Conservation (phyloP, 2,888 invertebrate species). For the Platycheirus albimanus region DNA sequence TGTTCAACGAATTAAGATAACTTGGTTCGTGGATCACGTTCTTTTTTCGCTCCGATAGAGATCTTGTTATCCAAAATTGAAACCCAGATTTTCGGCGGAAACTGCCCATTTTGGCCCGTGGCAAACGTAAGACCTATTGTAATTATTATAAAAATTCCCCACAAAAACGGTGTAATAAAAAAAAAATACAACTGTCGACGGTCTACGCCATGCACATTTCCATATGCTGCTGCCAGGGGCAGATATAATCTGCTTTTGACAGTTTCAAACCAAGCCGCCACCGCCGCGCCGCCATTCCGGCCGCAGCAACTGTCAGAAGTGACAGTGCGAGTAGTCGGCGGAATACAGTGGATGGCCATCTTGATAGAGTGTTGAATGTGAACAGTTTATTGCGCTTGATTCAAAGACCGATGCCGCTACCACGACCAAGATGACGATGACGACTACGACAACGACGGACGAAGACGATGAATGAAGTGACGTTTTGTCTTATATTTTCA, state of each 20-base stretch:
- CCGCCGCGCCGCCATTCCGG: no score
- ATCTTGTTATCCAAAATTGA: constrained; percentile 56
- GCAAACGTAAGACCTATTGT: constrained; percentile 78
- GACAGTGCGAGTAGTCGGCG: constrained; percentile 58
- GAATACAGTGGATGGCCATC: constrained; percentile 74
- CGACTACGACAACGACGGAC: no score
- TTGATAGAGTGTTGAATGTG: constrained; percentile 74
- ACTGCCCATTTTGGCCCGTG: constrained; percentile 79
- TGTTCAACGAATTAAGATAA: constrained; percentile 28
- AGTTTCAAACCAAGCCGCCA: constrained; percentile 51
- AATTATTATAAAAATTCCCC: constrained; percentile 67
- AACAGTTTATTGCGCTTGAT: constrained; percentile 74
- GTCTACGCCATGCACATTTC: constrained; percentile 66
- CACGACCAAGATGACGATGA: neutral
- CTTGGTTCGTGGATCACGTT: constrained; percentile 58
- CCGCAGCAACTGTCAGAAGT: constrained; percentile 55
- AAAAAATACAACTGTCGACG: constrained; percentile 40
- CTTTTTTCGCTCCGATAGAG: constrained; percentile 46
- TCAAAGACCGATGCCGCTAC: constrained; percentile 70
- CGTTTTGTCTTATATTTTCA: constrained; percentile 63
- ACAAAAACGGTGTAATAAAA: constrained; percentile 54
- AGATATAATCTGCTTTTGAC: constrained; percentile 71
- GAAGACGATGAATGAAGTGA: constrained; percentile 71
- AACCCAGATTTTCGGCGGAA: constrained; percentile 53
- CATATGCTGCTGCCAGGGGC: constrained; percentile 59